Conservation (phyloP, 2,888 invertebrate genomes). For the Pasiphila rectangulata region DNA sequence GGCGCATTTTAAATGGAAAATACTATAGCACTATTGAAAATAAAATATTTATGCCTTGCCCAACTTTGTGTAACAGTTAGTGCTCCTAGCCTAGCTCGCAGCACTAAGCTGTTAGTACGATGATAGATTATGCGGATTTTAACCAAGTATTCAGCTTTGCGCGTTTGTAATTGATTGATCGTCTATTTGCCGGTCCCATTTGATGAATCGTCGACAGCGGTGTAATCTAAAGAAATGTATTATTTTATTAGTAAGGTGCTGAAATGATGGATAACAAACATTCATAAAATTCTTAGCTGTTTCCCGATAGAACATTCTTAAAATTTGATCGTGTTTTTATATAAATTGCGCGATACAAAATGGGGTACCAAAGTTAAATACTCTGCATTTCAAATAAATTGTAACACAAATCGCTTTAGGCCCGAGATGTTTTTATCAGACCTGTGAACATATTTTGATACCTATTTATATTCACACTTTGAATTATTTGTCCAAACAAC, state of each 20-base stretch:
- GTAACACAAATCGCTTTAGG: neutral
- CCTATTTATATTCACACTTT: no score
- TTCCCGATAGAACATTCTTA: neutral
- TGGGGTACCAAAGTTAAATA: no score
- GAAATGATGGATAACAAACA: conserved; percentile 17
- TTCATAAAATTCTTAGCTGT: conserved; percentile 2
- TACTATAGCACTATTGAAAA: no score
- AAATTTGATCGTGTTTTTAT: neutral
- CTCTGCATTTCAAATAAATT: neutral
- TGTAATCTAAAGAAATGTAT: conserved; percentile 28
- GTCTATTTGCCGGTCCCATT: conserved; percentile 24
- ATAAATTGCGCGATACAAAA: no score
- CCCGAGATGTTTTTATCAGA: neutral
- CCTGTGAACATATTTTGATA: no score
- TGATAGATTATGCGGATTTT: conserved; percentile 29
- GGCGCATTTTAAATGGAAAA: no score
- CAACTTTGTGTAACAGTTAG: no score
- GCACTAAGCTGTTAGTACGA: conserved; percentile 15
- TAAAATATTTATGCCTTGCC: no score
- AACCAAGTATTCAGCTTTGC: conserved; percentile 27
- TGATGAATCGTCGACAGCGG: conserved; percentile 32
- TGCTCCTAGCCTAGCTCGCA: no score
- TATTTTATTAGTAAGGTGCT: conserved; percentile 21
- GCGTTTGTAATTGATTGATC: conserved; percentile 31
- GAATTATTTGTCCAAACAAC: neutral